phyloP scores from a whole-genome alignment of 2,113 vertebrate species.

The Oxygymnocypris stewartii region DNA sequence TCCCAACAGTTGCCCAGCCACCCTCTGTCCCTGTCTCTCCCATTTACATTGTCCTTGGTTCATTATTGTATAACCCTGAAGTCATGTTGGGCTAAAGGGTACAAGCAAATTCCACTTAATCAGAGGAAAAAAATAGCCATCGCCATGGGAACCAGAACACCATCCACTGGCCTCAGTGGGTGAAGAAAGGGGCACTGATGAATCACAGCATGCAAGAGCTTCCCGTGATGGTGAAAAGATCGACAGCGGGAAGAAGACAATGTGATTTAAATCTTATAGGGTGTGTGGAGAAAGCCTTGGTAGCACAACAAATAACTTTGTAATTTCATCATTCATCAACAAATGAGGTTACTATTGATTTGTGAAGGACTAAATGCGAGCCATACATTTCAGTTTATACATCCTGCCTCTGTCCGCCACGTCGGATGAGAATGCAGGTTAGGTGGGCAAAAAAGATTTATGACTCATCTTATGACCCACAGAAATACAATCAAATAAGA shows the following conservation, averaged over 20 bases:
- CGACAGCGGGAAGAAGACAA: constrained; percentile 19
- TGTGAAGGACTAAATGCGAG: constrained; percentile 40
- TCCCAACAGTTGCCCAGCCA: constrained; percentile 23
- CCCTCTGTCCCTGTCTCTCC: background rate
- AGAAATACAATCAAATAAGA: background rate
- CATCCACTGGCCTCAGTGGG: constrained; percentile 42
- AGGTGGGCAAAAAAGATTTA: constrained; percentile 7
- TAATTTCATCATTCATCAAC: constrained; percentile 55
- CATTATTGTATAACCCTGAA: constrained; percentile 48
- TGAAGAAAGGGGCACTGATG: constrained; percentile 55
- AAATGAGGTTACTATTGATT: constrained; percentile 49
- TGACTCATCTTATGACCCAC: background rate
- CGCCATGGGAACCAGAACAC: constrained; percentile 62
- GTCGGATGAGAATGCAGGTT: background rate
- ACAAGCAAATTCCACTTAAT: constrained; percentile 60
- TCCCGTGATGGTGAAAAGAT: background rate
- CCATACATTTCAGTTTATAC: constrained; percentile 35
- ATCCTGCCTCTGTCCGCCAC: constrained; percentile 5
- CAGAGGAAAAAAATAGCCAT: constrained; percentile 52
- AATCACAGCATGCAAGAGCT: constrained; percentile 50
- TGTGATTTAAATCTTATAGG: constrained; percentile 49
- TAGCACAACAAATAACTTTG: constrained; percentile 45
- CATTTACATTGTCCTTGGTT: constrained; percentile 43
- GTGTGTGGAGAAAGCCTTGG: constrained; percentile 31
- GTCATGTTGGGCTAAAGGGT: constrained; percentile 55